These are phyloP conservation scores for Hycleus cichorii DNA, from an alignment of 1,140 invertebrate genomes.

Conservation along the genomic window DNA sequence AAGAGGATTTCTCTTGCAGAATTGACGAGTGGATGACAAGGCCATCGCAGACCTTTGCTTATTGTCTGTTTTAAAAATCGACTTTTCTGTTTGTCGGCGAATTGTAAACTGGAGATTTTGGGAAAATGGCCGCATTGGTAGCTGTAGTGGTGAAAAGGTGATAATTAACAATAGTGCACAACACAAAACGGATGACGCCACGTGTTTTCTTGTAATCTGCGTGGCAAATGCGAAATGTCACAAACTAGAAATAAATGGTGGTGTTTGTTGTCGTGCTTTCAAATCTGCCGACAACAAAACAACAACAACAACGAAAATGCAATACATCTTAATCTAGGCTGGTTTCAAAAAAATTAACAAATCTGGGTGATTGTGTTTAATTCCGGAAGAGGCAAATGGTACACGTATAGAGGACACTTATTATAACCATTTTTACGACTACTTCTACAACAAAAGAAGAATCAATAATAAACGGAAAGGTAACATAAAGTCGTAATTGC, in stretches of 20 bases:
- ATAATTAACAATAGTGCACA: constrained; percentile 32
- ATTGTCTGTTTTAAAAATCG: not conserved
- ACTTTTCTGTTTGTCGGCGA: not conserved
- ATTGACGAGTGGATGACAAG: not conserved
- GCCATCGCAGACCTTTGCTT: not conserved
- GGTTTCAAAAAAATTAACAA: too few relatives aligned
- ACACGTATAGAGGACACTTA: not conserved
- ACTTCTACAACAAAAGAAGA: not conserved
- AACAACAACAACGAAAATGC: constrained; percentile 6
- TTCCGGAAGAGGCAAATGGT: not conserved
- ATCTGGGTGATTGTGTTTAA: not conserved
- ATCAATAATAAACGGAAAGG: constrained; percentile 3
- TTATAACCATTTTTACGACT: constrained; percentile 4
- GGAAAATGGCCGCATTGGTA: not conserved
- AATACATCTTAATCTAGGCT: constrained; percentile 22
- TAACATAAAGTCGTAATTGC: constrained; percentile 10
- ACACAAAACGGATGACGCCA: constrained; percentile 17
- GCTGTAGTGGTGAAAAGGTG: constrained; percentile 12
- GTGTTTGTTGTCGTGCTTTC: constrained; percentile 26
- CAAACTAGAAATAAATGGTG: constrained; percentile 36
- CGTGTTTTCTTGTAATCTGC: constrained; percentile 31
- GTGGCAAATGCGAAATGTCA: constrained; percentile 35
- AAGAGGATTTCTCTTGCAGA: not conserved
- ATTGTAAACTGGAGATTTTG: not conserved
- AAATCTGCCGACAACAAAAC: constrained; percentile 19